Percentiles rank a stretch among this genome's conserved stretches.
These are phyloP conservation scores for Callyntrura sp. DNA, from an alignment of 2,888 invertebrate genomes.

Conservation along the genomic window DNA sequence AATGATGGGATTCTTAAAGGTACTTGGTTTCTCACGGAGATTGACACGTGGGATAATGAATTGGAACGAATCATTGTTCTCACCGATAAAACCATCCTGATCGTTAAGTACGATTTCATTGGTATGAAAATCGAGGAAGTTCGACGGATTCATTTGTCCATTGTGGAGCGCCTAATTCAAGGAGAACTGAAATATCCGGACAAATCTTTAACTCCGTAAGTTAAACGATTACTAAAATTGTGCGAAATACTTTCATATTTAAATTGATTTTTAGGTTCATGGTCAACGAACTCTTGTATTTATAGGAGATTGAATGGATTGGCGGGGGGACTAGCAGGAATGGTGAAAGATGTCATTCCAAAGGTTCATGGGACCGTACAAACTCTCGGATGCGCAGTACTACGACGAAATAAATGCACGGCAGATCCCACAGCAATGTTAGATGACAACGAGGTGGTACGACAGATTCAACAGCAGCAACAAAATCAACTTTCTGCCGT, in stretches of 20 bases:
- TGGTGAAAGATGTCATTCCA: slow-evolving; percentile 89
- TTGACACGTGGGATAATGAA: slow-evolving; percentile 95
- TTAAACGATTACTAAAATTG: slow-evolving; percentile 84
- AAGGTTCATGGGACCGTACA: slow-evolving; percentile 85
- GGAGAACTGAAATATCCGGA: slow-evolving; percentile 94
- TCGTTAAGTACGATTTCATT: slow-evolving; percentile 94
- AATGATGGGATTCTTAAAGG: slow-evolving; percentile 90
- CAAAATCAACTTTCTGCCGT: slow-evolving; percentile 8
- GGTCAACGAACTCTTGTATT: slow-evolving; percentile 41
- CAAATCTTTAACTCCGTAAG: slow-evolving; percentile 94
- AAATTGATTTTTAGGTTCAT: not conserved
- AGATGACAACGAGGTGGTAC: slow-evolving; percentile 13
- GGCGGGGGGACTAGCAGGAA: slow-evolving; percentile 89
- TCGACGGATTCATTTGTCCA: slow-evolving; percentile 89
- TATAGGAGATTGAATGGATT: slow-evolving; percentile 90
- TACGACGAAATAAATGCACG: slow-evolving; percentile 76
- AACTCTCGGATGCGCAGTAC: slow-evolving; percentile 81
- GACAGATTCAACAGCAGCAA: slow-evolving; percentile 14
- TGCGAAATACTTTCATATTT: not conserved
- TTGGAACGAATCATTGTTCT: slow-evolving; percentile 92
- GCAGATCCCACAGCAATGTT: slow-evolving; percentile 39
- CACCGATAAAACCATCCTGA: slow-evolving; percentile 90
- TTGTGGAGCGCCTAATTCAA: slow-evolving; percentile 90
- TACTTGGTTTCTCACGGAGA: slow-evolving; percentile 94
- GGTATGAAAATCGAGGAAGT: slow-evolving; percentile 91